Evolutionary conservation across 2,888 invertebrate species (phyloP).

Genomic region (Amiota mariae): DNA sequence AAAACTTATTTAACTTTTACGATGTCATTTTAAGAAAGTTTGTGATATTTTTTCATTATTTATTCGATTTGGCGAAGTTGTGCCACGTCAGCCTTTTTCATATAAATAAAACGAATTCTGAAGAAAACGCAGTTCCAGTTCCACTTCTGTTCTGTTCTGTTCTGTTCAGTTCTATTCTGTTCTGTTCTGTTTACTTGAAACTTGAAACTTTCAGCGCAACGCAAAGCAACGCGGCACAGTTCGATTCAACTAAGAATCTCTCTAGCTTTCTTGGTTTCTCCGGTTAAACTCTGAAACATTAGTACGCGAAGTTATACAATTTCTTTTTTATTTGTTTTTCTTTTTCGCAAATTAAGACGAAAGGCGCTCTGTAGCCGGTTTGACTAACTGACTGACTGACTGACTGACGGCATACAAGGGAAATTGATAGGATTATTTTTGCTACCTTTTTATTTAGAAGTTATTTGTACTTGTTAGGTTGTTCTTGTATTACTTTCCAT

Average conservation of each 20-base stretch:
- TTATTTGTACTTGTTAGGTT: neutral
- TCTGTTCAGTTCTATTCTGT: too few relatives aligned
- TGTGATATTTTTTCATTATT: conserved; percentile 59
- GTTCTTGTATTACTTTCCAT: neutral
- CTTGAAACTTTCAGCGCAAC: neutral
- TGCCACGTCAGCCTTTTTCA: conserved; percentile 6
- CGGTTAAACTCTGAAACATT: conserved; percentile 7
- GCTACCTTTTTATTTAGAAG: neutral
- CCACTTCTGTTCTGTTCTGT: too few relatives aligned
- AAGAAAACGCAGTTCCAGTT: neutral
- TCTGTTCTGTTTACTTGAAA: neutral
- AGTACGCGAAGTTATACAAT: neutral
- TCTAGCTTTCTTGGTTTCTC: neutral
- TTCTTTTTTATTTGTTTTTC: neutral
- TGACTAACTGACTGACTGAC: too few relatives aligned
- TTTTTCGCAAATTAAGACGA: conserved; percentile 2
- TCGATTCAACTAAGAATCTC: neutral
- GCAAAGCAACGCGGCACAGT: neutral
- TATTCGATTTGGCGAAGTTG: conserved; percentile 8
- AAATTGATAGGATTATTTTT: conserved; percentile 3
- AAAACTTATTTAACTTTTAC: conserved; percentile 62
- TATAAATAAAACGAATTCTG: conserved; percentile 19
- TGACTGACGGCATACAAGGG: neutral
- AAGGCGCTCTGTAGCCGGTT: neutral
- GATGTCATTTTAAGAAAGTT: conserved; percentile 63